Conservation (phyloP, 1,140 invertebrate species). For the Drosophila takahashii region DNA sequence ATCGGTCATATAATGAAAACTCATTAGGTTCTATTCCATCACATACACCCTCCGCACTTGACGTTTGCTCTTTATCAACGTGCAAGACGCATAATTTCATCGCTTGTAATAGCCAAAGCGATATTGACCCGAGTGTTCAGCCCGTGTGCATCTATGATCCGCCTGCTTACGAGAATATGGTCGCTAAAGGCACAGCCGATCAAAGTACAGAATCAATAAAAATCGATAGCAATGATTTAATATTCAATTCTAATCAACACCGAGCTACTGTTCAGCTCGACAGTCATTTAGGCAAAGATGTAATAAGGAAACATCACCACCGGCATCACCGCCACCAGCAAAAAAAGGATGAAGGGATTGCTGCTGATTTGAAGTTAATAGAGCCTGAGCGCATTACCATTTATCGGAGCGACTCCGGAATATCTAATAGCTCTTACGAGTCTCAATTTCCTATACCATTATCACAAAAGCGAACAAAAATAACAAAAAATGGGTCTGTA, state of each 20-base stretch:
- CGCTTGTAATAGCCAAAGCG: slow-evolving; percentile 72
- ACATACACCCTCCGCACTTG: background rate
- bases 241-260: slow-evolving; percentile 28
- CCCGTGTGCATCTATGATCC: slow-evolving; percentile 71
- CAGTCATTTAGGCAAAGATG: slow-evolving; percentile 34
- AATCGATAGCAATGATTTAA: slow-evolving; percentile 16
- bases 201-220: slow-evolving; percentile 24
- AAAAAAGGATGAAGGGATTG: slow-evolving; percentile 62
- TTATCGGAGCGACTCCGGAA: slow-evolving; percentile 84
- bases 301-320: slow-evolving; percentile 80
- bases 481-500: slow-evolving; percentile 10
- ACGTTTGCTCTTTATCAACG: slow-evolving; percentile 21
- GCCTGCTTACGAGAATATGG: slow-evolving; percentile 85
- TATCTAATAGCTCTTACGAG: slow-evolving; percentile 83
- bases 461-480: slow-evolving; percentile 8
- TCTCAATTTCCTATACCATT: slow-evolving; percentile 51
- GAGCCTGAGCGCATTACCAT: slow-evolving; percentile 80
- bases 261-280: slow-evolving; percentile 68
- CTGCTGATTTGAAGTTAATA: slow-evolving; percentile 64
- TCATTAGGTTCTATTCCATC: slow-evolving; percentile 21
- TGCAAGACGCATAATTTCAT: slow-evolving; percentile 81
- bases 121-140: slow-evolving; percentile 66
- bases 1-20: slow-evolving; percentile 39
- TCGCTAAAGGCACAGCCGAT: slow-evolving; percentile 81
- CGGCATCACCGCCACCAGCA: slow-evolving; percentile 66